A percentile compares a stretch with the other conserved stretches of the same genome.
These are phyloP conservation scores for Melipona quadrifasciata DNA, from an alignment of 1,140 invertebrate species.

Conservation along the genomic window DNA sequence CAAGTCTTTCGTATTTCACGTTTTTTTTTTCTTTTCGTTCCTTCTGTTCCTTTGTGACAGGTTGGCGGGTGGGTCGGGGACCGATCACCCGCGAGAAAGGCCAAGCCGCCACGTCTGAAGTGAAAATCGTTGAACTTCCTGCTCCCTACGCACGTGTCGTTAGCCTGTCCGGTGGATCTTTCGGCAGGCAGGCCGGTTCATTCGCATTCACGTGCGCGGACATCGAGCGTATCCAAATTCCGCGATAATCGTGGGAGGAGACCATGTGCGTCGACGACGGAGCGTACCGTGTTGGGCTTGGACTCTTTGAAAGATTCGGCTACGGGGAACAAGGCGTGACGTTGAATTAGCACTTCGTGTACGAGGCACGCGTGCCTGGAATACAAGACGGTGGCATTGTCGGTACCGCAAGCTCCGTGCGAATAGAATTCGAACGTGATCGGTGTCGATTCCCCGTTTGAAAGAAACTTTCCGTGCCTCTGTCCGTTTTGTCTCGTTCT, in stretches of 20 bases:
- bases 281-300: background rate
- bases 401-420: constrained; percentile 33
- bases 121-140: constrained; percentile 41
- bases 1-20: constrained; percentile 15
- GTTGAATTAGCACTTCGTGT: constrained; percentile 44
- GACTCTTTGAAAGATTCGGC: constrained; percentile 30
- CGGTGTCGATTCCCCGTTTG: background rate
- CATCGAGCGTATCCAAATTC: constrained; percentile 65
- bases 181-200: constrained; percentile 12
- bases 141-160: constrained; percentile 33
- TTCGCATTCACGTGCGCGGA: constrained; percentile 64
- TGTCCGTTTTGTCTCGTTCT: background rate
- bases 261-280: background rate
- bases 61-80: background rate
- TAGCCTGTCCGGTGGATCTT: constrained; percentile 5
- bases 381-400: constrained; percentile 7
- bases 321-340: constrained; percentile 30
- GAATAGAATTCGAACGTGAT: constrained; percentile 25
- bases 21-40: background rate
- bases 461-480: background rate
- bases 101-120: background rate
- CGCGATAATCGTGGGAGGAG: constrained; percentile 63
- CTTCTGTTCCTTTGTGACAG: background rate
- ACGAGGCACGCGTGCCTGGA: constrained; percentile 25
- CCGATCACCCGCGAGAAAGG: background rate